Evolutionary conservation across 92 coral and sea anemone species (phyloP), one percentile per base, ranked within the genome.

Genomic region (Diadumene lineata): DNA sequence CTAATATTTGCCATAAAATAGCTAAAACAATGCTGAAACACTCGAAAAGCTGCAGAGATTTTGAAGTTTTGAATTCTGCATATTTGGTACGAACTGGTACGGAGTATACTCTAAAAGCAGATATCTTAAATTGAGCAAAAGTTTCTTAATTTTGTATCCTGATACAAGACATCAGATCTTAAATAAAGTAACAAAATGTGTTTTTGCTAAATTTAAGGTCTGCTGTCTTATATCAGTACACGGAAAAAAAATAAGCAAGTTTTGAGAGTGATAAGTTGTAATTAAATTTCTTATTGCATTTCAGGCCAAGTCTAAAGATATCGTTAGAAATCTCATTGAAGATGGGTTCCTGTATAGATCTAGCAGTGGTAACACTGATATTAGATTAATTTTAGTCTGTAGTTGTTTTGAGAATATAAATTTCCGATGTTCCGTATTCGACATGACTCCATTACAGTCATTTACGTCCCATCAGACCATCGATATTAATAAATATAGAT

Each of bases 261-360:
- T n/a, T n/a, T n/a, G n/a, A n/a, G n/a, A n/a, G n/a, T n/a, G n/a
- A n/a, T n/a, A n/a, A n/a, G n/a, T 53, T 21, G 19, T 56, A 31
- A 56, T 58, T 27, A 13, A 16, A 24, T 26, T 65, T 68, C 8
- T 79, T 21, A 13, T 44, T 44, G 9, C 51, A 73, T n/a, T n/a
- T n/a, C 25, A 94, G 98, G 98, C 98, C 34, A 88, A 94, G 73
- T 94, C 98, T 13, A 94, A 94, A 75, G 98, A 94, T 78, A 64
- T 91, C 61, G 98, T 94, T 19, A 81, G 79, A 30, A 88, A 83
- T 11, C 83, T 88, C 50, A 77, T 94, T 24, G 93, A 94, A 15
- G 98, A 94, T 61, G 98, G 96, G 22, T 94, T 84, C 68, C 74
- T 84, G 19, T 86, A 94, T 83, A 88, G 98, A 79, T 75, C 81